Base-by-base conservation (phyloP, 2,113 vertebrate genomes). In the Lagopus muta region DNA sequence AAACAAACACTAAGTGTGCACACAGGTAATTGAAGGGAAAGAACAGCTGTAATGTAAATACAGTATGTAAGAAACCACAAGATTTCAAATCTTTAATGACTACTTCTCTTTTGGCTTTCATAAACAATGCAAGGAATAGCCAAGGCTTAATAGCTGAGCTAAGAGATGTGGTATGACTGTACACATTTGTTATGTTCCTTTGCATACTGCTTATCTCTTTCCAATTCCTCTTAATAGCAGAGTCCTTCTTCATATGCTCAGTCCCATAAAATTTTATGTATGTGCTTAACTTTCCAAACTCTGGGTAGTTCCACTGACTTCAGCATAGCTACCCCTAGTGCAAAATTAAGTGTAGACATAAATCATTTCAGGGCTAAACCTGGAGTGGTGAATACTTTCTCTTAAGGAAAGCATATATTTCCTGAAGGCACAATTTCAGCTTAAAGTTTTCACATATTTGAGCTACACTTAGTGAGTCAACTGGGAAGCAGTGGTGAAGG, bases 341-440 rank as follows among this genome's bases (percentile, higher is more conserved):
- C 73, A 95, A 93, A 94, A 88, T 84, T 82, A 92, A 82, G 13
- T 76, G 48, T 50, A 65, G 57, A 58, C 21, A 92, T 93, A 93
- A 94, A 95, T 96, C 91, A 89, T 70, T 30, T 30, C 19, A 64
- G 28, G 24, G 48, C 38, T 61, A 36, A 93, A 25, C 25, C 65
- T 70, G 8, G 42, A 67, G 47, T 64, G 25, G 88, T 72, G 83
- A 90, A 72, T 36, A 84, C 47, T 72, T 95, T 71, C 52, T 86
- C n/a, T 88, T 90, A 65, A 92, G 76, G 70, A 93, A 94, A 78
- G 25, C 52, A 52, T 78, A 93, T 93, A 74, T 94, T 94, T 94
- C 82, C 82, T 90, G 54, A 77, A 93, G 73, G 69, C 57, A 86
- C 13, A 3, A 45, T 93, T 93, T 90, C 57, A 82, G 25, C 47